Base-by-base conservation (phyloP, 2,113 vertebrate genomes). In the Telmatochromis brachygnathus region DNA sequence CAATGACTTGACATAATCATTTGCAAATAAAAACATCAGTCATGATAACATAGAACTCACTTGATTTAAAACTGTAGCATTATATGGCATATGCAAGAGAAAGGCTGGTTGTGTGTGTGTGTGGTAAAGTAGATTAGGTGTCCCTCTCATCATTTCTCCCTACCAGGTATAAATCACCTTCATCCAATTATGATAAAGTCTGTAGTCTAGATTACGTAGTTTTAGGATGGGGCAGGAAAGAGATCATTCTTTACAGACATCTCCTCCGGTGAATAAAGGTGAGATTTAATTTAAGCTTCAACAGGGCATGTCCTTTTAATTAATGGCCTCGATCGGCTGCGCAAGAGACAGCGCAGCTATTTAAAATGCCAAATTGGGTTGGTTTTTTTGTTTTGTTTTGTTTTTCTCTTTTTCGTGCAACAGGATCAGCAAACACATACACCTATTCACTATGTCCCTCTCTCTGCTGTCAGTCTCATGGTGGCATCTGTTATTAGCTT, bases 121-220 rank as follows among this genome's bases (percentile, higher is more conserved):
- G 53, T 49, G 42, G 42, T 68, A 13, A 58, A 80, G 82, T 47
- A 28, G 33, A 19, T 39, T 84, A 51, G 58, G 33, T 49, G 86
- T 86, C 55, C 85, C n/a, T 35, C 83, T 87, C 86, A 89, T 94
- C 83, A 87, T 91, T 94, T 90, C 85, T 87, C 84, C 87, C 56
- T 80, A 92, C 90, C 90, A 91, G 82, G 75, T 79, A 93, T 95
- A 92, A 95, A 95, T 95, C 90, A 93, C 93, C 88, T 86, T 94
- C 91, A 93, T 94, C 90, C 92, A 95, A 93, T 96, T 95, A 95
- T 93, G 83, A 93, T 94, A 73, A 91, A 94, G 91, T 95, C 89
- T 85, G 88, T 62, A 82, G 86, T 84, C 60, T 54, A 94, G 94
- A 95, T 95, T 92, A 93, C 15, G 17, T 90, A 82, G 56, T 91